Base-by-base conservation (phyloP, 1,140 invertebrate species). In the Drosophila punjabiensis region DNA sequence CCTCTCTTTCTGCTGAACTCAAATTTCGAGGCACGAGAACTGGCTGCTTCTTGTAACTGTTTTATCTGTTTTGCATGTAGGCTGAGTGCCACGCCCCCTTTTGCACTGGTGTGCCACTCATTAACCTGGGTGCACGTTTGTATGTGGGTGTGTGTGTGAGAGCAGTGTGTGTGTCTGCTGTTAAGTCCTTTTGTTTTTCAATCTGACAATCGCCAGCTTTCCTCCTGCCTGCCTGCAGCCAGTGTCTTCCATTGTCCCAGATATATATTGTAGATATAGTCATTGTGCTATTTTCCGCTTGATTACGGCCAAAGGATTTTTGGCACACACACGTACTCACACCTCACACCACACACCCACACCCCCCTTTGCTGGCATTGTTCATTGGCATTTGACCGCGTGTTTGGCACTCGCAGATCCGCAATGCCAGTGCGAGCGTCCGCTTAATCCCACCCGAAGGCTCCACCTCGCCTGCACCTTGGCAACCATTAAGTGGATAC, bases 201-300 rank as follows among this genome's bases (percentile, higher is more conserved):
- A 64, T 39, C 82, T 79, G 82, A 90, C 86, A 90, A 85, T 85
- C 82, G 69, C 74, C 69, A 85, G 70, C 56, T 73, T 69, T 60
- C 61, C 66, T 64, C 80, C 69, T 64, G 37, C 62, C 69, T 13
- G 37, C 68, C 76, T 61, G 50, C 71, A 58, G 52, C 24, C 45
- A 52, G 48, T 45, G 55, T 71, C 52, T 48, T 68, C 79, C 86
- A 89, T 89, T 89, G 86, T 89, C 81, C 71, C 81, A 87, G 71
- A 89, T 88, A 77, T 81, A 91, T 81, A 91, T 84, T 88, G 88
- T 88, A 84, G 84, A 91, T 91, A 91, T 91, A 91, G 86, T 91
- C 88, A 91, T 91, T 91, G 89, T 91, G 83, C 84, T 82, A 82
- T 92, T 89, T 91, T 91, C 71, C 81, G 85, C 84, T 92, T 91